phyloP scores from a whole-genome alignment of 2,797 vertebrate genomes.

The Alectoris magna region DNA sequence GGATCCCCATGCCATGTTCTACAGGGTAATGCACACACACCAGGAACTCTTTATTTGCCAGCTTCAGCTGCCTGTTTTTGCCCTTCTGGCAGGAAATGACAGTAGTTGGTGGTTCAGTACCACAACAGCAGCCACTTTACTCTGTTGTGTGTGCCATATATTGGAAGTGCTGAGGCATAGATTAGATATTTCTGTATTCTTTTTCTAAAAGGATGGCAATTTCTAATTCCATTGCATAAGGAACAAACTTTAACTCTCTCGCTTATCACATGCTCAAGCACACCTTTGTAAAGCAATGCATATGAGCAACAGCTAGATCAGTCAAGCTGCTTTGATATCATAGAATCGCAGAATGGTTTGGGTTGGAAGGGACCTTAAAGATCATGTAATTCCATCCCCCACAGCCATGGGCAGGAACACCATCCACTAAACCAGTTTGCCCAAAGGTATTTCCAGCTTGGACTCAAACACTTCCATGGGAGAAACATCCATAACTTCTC shows the following conservation, averaged over 20 bases:
- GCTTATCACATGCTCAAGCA: too few species aligned
- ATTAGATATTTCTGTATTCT: neutral
- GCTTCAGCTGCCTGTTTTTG: neutral
- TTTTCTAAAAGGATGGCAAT: neutral
- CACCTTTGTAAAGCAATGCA: neutral
- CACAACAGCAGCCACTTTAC: neutral
- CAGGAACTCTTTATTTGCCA: neutral
- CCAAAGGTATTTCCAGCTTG: neutral
- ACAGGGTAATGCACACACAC: neutral
- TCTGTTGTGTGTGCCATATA: neutral
- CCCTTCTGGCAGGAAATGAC: neutral
- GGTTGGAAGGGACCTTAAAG: too few species aligned
- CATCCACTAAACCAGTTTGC: neutral
- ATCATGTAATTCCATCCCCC: too few species aligned
- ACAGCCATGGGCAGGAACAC: too few species aligned
- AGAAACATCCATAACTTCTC: neutral
- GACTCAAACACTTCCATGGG: neutral
- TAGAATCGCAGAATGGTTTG: too few species aligned
- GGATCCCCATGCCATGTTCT: neutral
- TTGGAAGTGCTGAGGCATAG: neutral
- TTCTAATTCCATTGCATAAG: neutral
- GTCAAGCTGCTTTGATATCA: constrained; percentile 54
- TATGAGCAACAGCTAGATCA: neutral
- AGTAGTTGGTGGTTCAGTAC: neutral
- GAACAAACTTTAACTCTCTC: neutral